These are phyloP conservation scores for Aphrocallistes beatrix DNA, from an alignment of 37 sponge, comb jelly and placozoan genomes.

Conservation along the genomic window DNA sequence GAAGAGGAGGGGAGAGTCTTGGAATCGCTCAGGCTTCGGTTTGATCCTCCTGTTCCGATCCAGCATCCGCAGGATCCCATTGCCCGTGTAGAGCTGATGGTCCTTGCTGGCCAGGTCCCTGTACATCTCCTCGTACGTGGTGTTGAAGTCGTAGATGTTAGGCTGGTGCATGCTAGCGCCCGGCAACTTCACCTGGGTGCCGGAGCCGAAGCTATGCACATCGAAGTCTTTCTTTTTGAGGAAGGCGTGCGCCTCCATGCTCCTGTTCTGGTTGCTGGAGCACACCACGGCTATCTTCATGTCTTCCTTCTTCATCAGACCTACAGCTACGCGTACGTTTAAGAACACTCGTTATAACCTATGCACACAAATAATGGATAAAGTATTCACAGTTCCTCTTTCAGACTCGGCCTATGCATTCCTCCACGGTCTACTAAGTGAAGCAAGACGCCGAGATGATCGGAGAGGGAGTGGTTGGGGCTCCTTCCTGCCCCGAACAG, in stretches of 20 bases:
- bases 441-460: not conserved
- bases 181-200: constrained; percentile 76
- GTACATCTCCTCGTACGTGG: constrained; percentile 84
- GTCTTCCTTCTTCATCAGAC: not conserved
- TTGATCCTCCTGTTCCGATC: constrained; percentile 92
- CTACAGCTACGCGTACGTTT: too few relatives aligned
- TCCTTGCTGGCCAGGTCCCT: constrained; percentile 61
- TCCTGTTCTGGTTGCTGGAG: constrained; percentile 96
- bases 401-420: too few relatives aligned
- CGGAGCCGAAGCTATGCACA: constrained; percentile 86
- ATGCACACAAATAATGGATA: too few relatives aligned
- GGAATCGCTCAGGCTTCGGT: constrained; percentile 75
- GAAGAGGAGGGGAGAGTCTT: constrained; percentile 56
- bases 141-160: constrained; percentile 70
- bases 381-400: not conserved
- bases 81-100: constrained; percentile 69
- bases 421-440: too few relatives aligned
- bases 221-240: constrained; percentile 87
- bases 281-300: constrained; percentile 90
- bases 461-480: not conserved
- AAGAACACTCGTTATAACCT: too few relatives aligned
- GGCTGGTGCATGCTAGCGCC: constrained; percentile 64
- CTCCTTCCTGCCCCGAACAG: not conserved
- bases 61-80: constrained; percentile 94
- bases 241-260: constrained; percentile 93